Evolutionary conservation across 30 jellyfish, hydroid and myxozoan genomes (phyloP), one percentile per base, ranked within the genome.

Genomic region (Hydra vulgaris): DNA sequence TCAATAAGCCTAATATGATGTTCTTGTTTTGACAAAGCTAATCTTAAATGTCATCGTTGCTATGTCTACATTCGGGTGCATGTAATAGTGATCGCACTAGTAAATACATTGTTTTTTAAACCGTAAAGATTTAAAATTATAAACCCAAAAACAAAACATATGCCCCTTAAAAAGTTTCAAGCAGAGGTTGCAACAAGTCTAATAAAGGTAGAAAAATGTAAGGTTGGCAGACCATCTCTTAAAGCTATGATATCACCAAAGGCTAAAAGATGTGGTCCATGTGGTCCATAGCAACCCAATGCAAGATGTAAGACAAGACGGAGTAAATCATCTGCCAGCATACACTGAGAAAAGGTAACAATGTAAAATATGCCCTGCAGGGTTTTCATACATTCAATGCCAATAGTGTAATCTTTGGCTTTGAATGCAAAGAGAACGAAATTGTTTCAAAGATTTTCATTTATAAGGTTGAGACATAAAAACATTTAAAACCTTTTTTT

Each of bases 1-100:
- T 53, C 3, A 52, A 77, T 5, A 77, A 77, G 83, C 83, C 27
- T 21, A 19, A 26, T 75, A 75, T 75, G 83, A 21, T 75, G 83
- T 75, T 79, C 0, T 25, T 22, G n/a, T 75, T 75, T 25, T 75
- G n/a, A 75, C 22, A 0, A 75, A 52, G 78, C 79, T 17, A 75
- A 75, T 0, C 21, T 75, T 15, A 75, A 75, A 26, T 75, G 0
- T 75, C n/a, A 75, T 25, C 83, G 80, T 15, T 75, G 83, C 81
- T 75, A 18, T 0, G 27, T 75, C n/a, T 75, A 75, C 17, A 75
- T 26, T 23, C 27, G 79, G 80, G 17, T 23, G 17, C 78, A 26
- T 52, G 27, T 22, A 18, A 26, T 26, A 17, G 21, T 75, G 21
- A 75, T 75, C 0, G 16, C 83, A 18, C n/a, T 75, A 23, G 83